A percentile compares a stretch with the other conserved stretches of the same genome.
Conservation (phyloP, 23 tunicate genomes). For the Ciona savignyi region DNA sequence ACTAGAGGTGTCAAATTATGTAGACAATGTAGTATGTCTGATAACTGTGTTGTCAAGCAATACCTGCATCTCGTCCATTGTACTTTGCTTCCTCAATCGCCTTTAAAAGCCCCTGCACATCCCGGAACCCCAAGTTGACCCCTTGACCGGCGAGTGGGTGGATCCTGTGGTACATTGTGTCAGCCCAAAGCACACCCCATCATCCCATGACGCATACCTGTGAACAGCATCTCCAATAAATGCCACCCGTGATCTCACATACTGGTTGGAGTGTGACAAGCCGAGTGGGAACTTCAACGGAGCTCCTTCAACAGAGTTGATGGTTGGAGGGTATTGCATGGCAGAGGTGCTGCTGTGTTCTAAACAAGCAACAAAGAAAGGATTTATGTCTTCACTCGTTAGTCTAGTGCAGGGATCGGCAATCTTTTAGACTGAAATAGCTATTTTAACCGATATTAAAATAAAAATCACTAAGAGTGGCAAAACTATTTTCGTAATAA, state of each 20-base stretch:
- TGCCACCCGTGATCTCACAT: constrained; percentile 71
- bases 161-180: constrained; percentile 36
- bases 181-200: no score
- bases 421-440: no score
- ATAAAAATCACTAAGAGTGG: no score
- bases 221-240: constrained; percentile 84
- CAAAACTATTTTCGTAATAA: no score
- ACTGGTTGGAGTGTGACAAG: constrained; percentile 35
- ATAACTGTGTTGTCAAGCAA: background rate
- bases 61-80: constrained; percentile 74
- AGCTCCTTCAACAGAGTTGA: constrained; percentile 15
- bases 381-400: no score
- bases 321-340: constrained; percentile 76
- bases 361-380: no score
- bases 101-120: constrained; percentile 33
- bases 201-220: constrained; percentile 56
- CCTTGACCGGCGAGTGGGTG: constrained; percentile 96
- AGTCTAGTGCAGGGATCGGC: no score
- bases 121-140: constrained; percentile 76
- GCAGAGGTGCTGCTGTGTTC: no score
- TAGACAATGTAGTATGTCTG: background rate
- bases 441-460: no score
- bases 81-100: constrained; percentile 45
- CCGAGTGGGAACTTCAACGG: constrained; percentile 55
- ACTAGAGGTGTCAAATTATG: background rate